Conservation (phyloP, 1,140 invertebrate genomes). For the Zaprionus africanus region DNA sequence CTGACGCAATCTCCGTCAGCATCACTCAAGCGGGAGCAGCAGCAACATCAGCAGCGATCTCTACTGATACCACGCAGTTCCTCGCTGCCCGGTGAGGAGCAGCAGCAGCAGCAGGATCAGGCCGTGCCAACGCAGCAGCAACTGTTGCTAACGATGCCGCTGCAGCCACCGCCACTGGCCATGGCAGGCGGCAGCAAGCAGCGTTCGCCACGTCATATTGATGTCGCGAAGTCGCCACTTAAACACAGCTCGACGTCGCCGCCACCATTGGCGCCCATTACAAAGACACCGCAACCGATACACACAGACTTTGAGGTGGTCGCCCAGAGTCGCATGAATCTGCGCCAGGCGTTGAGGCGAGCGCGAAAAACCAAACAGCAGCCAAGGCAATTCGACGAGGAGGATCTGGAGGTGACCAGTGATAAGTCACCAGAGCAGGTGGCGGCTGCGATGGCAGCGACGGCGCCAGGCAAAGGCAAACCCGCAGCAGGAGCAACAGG, state of each 20-base stretch:
- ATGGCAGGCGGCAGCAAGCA: not conserved
- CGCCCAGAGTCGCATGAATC: constrained; percentile 69
- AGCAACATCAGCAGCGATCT: constrained; percentile 21
- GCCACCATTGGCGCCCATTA: constrained; percentile 61
- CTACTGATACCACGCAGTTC: constrained; percentile 23
- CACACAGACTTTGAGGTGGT: constrained; percentile 38
- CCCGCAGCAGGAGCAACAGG: not conserved
- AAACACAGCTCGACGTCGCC: constrained; percentile 48
- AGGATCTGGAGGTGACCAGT: constrained; percentile 53
- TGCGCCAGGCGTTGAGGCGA: constrained; percentile 72
- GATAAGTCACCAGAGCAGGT: constrained; percentile 24
- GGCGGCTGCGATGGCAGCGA: not conserved
- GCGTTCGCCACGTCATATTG: constrained; percentile 4
- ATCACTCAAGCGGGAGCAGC: constrained; percentile 13
- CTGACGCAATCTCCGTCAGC: not conserved
- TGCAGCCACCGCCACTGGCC: constrained; percentile 10
- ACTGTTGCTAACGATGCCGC: not conserved
- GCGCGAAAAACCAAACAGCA: constrained; percentile 76
- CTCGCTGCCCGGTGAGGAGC: not conserved
- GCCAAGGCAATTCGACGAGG: constrained; percentile 57
- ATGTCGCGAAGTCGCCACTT: constrained; percentile 6
- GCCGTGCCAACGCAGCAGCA: too few relatives aligned
- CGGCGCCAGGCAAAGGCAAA: constrained; percentile 22
- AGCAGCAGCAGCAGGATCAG: not conserved
- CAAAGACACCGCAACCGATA: not conserved